These are phyloP conservation scores for Rallus limicola DNA, from an alignment of 2,113 vertebrate genomes.

Conservation along the genomic window DNA sequence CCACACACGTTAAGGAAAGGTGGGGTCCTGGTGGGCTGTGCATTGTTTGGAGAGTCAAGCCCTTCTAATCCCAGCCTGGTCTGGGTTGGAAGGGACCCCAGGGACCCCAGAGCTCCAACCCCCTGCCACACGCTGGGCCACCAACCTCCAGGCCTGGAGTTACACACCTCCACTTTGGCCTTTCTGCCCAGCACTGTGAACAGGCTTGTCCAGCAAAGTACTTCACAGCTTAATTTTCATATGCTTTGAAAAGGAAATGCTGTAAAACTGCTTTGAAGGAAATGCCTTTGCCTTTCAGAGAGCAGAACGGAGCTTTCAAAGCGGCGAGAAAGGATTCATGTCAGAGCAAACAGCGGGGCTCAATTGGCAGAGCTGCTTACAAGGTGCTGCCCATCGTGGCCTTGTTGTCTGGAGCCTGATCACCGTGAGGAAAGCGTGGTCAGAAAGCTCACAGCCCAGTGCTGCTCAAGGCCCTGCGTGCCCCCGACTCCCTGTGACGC, in stretches of 20 bases:
- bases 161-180: neutral
- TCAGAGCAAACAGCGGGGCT: neutral
- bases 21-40: too few relatives aligned
- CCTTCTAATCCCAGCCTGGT: too few relatives aligned
- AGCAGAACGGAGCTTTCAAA: neutral
- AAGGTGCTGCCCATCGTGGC: neutral
- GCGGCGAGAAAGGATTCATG: constrained; percentile 18
- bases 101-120: too few relatives aligned
- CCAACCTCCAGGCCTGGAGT: too few relatives aligned
- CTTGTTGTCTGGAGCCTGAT: neutral
- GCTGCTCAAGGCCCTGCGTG: rapidly evolving
- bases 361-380: constrained; percentile 24
- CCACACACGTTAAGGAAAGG: too few relatives aligned
- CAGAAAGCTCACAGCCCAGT: rapidly evolving
- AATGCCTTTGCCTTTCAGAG: constrained; percentile 58
- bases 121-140: too few relatives aligned
- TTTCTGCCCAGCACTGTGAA: neutral
- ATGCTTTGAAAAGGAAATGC: neutral
- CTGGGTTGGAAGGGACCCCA: too few relatives aligned
- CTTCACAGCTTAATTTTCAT: constrained; percentile 10
- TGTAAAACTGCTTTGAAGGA: neutral
- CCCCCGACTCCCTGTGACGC: rapidly evolving
- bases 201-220: neutral
- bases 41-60: too few relatives aligned
- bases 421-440: neutral